Evolutionary conservation across 1,140 invertebrate genomes (phyloP), one percentile per base, ranked within the genome.

Genomic region (Adoxophyes honmai): DNA sequence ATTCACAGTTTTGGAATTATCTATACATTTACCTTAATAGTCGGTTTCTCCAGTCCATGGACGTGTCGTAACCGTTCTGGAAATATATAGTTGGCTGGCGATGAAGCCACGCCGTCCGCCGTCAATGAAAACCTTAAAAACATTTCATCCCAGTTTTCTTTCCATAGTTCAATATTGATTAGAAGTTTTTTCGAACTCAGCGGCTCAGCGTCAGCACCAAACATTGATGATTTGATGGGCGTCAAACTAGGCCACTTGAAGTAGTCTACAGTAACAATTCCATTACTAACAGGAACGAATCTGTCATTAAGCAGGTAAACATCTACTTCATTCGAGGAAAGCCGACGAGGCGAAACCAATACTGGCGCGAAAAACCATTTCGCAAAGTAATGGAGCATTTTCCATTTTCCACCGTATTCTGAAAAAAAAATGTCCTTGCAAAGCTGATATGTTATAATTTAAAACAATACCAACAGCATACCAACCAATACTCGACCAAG

Each of bases 371-470:
- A 97, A 66, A 98, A 98, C 2, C 95, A 90, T 48, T 92, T 91
- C 0, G 95, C 95, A 84, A 93, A 98, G 81, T 99, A 98, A 72
- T 99, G 97, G 2, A 98, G 81, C 92, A 99, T 96, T 90, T 99
- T 96, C 95, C 96, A 98, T 60, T 92, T 70, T 16, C 95, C 95
- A 39, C 90, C 91, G 78, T 92, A 95, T 88, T 98, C 96, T 97
- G 81, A 34, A 86, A 81, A 62, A 53, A 35, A 11, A 39, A 54
- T 28, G 21, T 28, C 6, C 21, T 28, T 28, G 2, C 21, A 28
- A 28, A 28, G 6, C 6, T 28, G 21, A 28, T 3, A 28, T 28
- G 2, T 28, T 28, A 6, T 28, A 3, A 28, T 28, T 28, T 28
- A 28, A 28, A 28, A 28, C 6, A 6, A 6, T 28, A 28, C 21